Base-by-base conservation (phyloP, 2,888 invertebrate genomes). In the Leucophora obtusa region DNA sequence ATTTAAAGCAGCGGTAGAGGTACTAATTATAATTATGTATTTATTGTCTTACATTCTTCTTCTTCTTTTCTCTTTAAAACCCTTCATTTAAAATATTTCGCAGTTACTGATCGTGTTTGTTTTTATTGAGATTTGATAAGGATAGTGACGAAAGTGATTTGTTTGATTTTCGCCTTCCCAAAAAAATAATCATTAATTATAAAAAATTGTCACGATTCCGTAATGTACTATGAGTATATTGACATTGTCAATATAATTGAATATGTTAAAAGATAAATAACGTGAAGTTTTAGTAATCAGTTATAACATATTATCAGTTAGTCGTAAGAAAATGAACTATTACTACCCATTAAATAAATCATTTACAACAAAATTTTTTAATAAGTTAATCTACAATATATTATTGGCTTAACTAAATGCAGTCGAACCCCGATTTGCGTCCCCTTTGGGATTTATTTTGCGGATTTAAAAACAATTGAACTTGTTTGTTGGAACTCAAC, bases 191-290 rank as follows among this genome's bases (percentile, higher is more conserved):
- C 69, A 81, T 72, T 77, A 54, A 77, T 77, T 77, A 62, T 35
- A 43, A 60, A 77, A 77, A 65, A 50, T 58, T 65, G 73, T 77
- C 81, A 73, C 77, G 81, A 70, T 56, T 73, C 4, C 4, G 58
- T 8, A 17, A 54, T 65, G 50, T 70, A 66, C 33, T 28, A 28
- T 28, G 9, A 43, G 21, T 35, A 18, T 15, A 58, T 70, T 81
- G 77, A 65, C 81, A 81, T 73, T 81, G 73, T 74, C 70, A 66
- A 70, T 70, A 81, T 73, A 68, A 60, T 65, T 81, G 70, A 66
- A 70, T 58, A 53, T 58, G 50, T 65, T 71, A 54, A 51, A 24
- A 35, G 33, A 35, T 24, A 47, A 47, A 47, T 47, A 71, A 60
- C 54, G 21, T 54, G 60, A 47, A 60, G 47, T 60, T 47, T 18